Evolutionary conservation across 2,797 vertebrate genomes (phyloP), one percentile per base, ranked within the genome.

Genomic region (Alfaro cultratus): DNA sequence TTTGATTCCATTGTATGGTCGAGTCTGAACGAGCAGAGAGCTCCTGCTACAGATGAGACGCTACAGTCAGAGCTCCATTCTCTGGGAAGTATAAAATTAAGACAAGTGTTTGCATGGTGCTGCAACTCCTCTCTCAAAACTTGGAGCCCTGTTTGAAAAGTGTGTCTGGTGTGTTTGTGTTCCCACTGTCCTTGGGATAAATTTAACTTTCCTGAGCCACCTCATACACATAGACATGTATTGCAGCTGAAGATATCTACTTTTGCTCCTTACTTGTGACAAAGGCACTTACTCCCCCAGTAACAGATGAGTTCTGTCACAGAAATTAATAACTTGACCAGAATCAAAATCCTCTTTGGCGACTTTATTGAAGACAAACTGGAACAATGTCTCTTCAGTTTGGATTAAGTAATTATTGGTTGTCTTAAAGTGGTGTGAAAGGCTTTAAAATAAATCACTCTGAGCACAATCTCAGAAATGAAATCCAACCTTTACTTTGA

Each of bases 1-100:
- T 99, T 99, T 96, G 97, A 97, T 84, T 97, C 97, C 45, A 96
- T 99, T 88, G 95, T 98, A 85, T 96, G 97, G 88, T 96, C 97
- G 96, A 97, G 95, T 90, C 94, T 97, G 90, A 96, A 94, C 92
- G 96, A 97, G 93, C 96, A 96, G 88, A 96, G 95, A 78, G 95
- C 96, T 80, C 80, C 72, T 57, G 78, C 79, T 71, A 80, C 85
- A 85, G 89, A 92, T 73, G 83, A 87, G 51, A 88, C 73, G 71
- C 87, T 89, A 79, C 88, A 83, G 75, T 87, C 85, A 76, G 85
- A 90, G 51, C 90, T 92, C 79, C 94, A 87, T 74, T 88, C 88
- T 91, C 92, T 92, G 91, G 95, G 91, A 95, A 95, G 93, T 95
- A 89, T 89, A 76, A 67, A 77, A 73, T 77, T 79, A 75, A 62